Base-by-base conservation (phyloP, 1,140 invertebrate genomes). In the Leptinotarsa undecemlineata region DNA sequence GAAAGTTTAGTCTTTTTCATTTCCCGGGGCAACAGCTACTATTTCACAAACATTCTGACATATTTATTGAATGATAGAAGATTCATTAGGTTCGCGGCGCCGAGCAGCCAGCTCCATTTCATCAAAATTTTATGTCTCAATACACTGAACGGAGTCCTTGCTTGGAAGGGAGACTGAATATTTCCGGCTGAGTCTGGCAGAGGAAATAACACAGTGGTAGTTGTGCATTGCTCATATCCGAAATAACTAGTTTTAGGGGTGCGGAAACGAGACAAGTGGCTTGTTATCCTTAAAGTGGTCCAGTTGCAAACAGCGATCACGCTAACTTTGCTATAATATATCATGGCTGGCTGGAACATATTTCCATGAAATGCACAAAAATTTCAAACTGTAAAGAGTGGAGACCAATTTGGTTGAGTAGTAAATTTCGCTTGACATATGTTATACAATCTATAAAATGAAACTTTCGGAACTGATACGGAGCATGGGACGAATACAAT, bases 161-260 rank as follows among this genome's bases (percentile, higher is more conserved):
- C 51, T n/a, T 19, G 14, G 3, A 57, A 57, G 13, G 14, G 51
- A 57, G 51, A 57, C 63, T 57, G 42, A 48, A 70, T 70, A 70
- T 70, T 48, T 70, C 68, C 68, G n/a, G 48, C 68, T 70, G 68
- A 15, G 47, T 20, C 48, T 70, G 68, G 68, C 68, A 60, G 17
- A 70, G 68, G 68, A 70, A 70, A 70, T 70, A 70, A 70, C 68
- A 48, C 11, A 70, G 68, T 70, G 33, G 33, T 70, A 70, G 68
- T 70, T 70, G 68, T 57, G 48, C 68, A 70, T 70, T 70, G 68
- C 68, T 70, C 51, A 70, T 70, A 70, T 70, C 68, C 68, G 68
- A 60, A 70, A 57, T 60, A 70, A 70, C 68, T 70, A 70, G 68
- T 70, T 70, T 70, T 57, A 42, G 68, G 68, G 51, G 20, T 19